A percentile compares a stretch with the other conserved stretches of the same genome.
Conservation (phyloP, 1,140 invertebrate species). For the Diorhabda carinulata region DNA sequence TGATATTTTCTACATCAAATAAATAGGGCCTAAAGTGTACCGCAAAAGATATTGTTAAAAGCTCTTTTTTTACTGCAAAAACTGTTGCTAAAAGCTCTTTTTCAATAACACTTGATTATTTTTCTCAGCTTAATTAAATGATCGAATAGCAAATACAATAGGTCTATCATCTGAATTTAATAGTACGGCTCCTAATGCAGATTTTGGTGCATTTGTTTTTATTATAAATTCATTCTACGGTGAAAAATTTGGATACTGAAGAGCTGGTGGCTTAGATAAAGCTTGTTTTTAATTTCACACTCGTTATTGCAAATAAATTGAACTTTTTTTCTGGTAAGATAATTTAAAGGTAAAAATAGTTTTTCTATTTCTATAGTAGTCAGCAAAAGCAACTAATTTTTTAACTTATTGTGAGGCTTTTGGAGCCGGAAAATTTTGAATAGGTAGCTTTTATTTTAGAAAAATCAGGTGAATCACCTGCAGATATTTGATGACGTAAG, state of each 20-base stretch:
- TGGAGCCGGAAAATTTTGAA: too few relatives aligned
- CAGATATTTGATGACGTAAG: conserved; percentile 48
- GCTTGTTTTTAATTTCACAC: conserved; percentile 34
- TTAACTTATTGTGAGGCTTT: too few relatives aligned
- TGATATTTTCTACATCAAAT: conserved; percentile 26
- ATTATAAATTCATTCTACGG: conserved; percentile 20
- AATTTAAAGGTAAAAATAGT: conserved; percentile 30
- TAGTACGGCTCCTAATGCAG: conserved; percentile 33
- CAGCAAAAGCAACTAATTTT: conserved; percentile 29
- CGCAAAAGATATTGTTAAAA: not conserved
- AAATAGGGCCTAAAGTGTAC: conserved; percentile 30
- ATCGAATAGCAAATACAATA: conserved; percentile 20
- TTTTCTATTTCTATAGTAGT: conserved; percentile 38
- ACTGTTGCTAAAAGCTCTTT: conserved; percentile 14
- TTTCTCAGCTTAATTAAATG: conserved; percentile 17
- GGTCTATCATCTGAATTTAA: conserved; percentile 21
- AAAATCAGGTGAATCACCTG: too few relatives aligned
- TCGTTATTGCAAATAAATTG: conserved; percentile 28
- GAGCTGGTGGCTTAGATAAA: conserved; percentile 38
- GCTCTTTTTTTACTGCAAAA: conserved; percentile 22
- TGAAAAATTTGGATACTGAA: conserved; percentile 44
- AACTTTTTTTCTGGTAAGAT: conserved; percentile 35
- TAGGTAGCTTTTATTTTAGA: conserved; percentile 28
- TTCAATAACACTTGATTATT: too few relatives aligned
- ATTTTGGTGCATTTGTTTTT: conserved; percentile 17